Evolutionary conservation across 1,140 invertebrate genomes (phyloP), one percentile per base, ranked within the genome.

Genomic region (Mya arenaria): DNA sequence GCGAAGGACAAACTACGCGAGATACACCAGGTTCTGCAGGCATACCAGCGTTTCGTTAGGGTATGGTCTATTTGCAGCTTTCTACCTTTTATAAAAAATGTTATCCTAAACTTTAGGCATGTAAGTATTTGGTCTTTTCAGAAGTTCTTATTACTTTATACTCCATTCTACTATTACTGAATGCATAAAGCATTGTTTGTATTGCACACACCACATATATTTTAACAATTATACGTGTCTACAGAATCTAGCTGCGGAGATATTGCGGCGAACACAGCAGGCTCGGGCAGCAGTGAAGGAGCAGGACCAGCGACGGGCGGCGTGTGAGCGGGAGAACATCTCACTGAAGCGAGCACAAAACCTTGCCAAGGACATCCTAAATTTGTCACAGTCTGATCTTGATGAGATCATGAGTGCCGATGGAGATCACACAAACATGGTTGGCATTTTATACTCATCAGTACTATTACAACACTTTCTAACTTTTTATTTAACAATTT

Each of bases 391-490:
- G 71, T 90, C 90, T 32, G 91, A 92, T 79, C 71, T 92, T 5
- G 89, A 92, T 25, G 91, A 92, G 52, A 88, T 92, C n/a, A 91
- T 92, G 90, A 91, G 88, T 84, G 89, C 87, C n/a, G 88, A 91
- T 74, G 86, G 86, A 8, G 83, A 86, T 36, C 56, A 60, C n/a
- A 79, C 73, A 0, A 84, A 73, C 63, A 62, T 82, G 56, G 81
- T 82, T 23, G 69, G 77, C 52, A 30, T 19, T 52, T 15, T 60
- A 36, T n/a, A n/a, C n/a, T n/a, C n/a, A 60, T 32, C 6, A 48
- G n/a, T 34, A 56, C n/a, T n/a, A n/a, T n/a, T n/a, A n/a, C n/a
- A n/a, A 19, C 4, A 55, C 32, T n/a, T 36, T 82, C 17, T 8
- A 37, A 25, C 48, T 2, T 17, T 34, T 58, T 6, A 58, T 28